Evolutionary conservation across 1,140 invertebrate genomes (phyloP).

Genomic region (Drosophila trapezifrons): DNA sequence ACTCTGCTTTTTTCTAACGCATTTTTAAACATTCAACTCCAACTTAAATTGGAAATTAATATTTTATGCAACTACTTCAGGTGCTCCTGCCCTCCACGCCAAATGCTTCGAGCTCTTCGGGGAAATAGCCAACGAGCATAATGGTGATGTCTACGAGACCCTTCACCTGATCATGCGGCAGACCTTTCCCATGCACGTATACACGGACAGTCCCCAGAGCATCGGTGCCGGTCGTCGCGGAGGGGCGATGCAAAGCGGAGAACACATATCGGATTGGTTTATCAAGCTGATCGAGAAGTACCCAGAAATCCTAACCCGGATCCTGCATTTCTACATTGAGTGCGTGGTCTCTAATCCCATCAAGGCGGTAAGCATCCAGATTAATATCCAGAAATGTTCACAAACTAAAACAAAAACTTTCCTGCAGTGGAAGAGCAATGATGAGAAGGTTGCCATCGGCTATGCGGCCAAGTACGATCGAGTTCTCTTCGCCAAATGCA

Average conservation of each 20-base stretch:
- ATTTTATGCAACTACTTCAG: slow-evolving; percentile 30
- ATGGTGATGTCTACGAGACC: slow-evolving; percentile 76
- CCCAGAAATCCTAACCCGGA: slow-evolving; percentile 56
- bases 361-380: slow-evolving; percentile 45
- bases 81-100: slow-evolving; percentile 59
- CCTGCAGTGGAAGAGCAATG: slow-evolving; percentile 65
- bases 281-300: slow-evolving; percentile 68
- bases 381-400: not conserved
- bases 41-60: no score
- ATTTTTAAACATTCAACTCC: not conserved
- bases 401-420: not conserved
- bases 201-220: slow-evolving; percentile 50
- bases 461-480: slow-evolving; percentile 83
- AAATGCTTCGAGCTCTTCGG: slow-evolving; percentile 77
- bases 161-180: slow-evolving; percentile 69
- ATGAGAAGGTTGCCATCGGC: slow-evolving; percentile 71
- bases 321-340: slow-evolving; percentile 72
- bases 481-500: slow-evolving; percentile 76
- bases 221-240: slow-evolving; percentile 36
- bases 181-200: slow-evolving; percentile 70
- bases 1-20: slow-evolving; percentile 9
- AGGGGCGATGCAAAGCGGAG: slow-evolving; percentile 41
- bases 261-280: slow-evolving; percentile 83
- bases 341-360: slow-evolving; percentile 74
- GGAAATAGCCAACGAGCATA: slow-evolving; percentile 76